These are phyloP conservation scores for Vultur gryphus DNA, from an alignment of 2,797 vertebrate genomes.

Conservation along the genomic window DNA sequence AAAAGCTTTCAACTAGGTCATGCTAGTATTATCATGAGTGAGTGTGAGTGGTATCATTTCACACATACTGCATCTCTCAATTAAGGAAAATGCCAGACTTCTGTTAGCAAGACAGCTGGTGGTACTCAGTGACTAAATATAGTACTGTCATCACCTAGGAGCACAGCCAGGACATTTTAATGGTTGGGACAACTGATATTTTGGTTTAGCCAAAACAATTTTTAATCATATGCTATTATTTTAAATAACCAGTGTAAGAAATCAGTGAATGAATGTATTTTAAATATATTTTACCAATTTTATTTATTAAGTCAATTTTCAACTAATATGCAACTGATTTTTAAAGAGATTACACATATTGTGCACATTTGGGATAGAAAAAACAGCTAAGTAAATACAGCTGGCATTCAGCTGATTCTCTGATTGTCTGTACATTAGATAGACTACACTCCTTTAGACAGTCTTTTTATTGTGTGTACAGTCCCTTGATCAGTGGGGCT, in stretches of 20 bases:
- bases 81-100: conserved; percentile 69
- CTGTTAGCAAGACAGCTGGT: conserved; percentile 71
- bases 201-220: conserved; percentile 66
- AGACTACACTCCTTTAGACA: not conserved
- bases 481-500: not conserved
- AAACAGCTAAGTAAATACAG: conserved; percentile 28
- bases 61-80: conserved; percentile 67
- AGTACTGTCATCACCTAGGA: conserved; percentile 69
- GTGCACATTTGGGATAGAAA: not conserved
- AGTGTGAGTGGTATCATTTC: conserved; percentile 66
- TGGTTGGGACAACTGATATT: conserved; percentile 62
- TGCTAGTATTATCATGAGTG: conserved; percentile 63
- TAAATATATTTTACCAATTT: not conserved
- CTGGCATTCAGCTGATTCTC: conserved; percentile 36
- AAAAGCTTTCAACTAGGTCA: conserved; percentile 65
- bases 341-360: not conserved
- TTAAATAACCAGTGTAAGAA: conserved; percentile 26
- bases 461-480: not conserved
- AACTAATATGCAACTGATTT: not conserved
- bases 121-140: conserved; percentile 68
- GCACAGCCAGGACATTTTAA: conserved; percentile 57
- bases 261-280: conserved; percentile 18
- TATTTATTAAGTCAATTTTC: conserved; percentile 27
- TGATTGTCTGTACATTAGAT: not conserved
- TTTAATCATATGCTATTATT: conserved; percentile 40